Conservation (phyloP, 2,888 invertebrate species). For the Celastrina argiolus region DNA sequence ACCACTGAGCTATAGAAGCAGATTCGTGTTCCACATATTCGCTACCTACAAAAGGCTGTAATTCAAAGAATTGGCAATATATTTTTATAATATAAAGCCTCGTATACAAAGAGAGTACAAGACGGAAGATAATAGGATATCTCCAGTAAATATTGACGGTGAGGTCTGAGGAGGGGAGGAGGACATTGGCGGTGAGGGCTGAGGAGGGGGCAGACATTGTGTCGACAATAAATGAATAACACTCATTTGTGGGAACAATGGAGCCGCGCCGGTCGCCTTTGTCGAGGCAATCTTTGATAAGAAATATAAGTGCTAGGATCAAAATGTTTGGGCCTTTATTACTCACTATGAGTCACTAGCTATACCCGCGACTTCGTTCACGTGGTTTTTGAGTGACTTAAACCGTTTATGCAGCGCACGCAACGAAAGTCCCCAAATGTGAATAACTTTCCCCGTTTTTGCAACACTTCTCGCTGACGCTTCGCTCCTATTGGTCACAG, state of each 20-base stretch:
- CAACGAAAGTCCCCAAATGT: too few relatives aligned
- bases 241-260: slow-evolving; percentile 70
- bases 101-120: not conserved
- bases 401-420: too few relatives aligned
- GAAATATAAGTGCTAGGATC: slow-evolving; percentile 15
- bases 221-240: slow-evolving; percentile 74
- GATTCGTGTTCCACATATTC: not conserved
- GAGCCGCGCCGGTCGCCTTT: slow-evolving; percentile 38
- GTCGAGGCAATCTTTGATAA: slow-evolving; percentile 29
- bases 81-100: not conserved
- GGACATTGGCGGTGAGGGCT: too few relatives aligned
- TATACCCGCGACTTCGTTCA: too few relatives aligned
- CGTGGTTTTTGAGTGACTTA: too few relatives aligned
- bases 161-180: too few relatives aligned
- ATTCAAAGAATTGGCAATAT: not conserved
- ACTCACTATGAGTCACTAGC: too few relatives aligned
- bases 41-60: not conserved
- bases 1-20: too few relatives aligned
- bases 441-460: too few relatives aligned
- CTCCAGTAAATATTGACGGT: slow-evolving; percentile 57
- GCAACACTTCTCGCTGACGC: too few relatives aligned
- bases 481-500: too few relatives aligned
- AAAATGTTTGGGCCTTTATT: not conserved
- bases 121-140: slow-evolving; percentile 3
- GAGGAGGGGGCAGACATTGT: slow-evolving; percentile 66